A percentile compares a stretch with the other conserved stretches of the same genome.
phyloP scores from a whole-genome alignment of 2,113 vertebrate species.

The Muntiacus reevesi region DNA sequence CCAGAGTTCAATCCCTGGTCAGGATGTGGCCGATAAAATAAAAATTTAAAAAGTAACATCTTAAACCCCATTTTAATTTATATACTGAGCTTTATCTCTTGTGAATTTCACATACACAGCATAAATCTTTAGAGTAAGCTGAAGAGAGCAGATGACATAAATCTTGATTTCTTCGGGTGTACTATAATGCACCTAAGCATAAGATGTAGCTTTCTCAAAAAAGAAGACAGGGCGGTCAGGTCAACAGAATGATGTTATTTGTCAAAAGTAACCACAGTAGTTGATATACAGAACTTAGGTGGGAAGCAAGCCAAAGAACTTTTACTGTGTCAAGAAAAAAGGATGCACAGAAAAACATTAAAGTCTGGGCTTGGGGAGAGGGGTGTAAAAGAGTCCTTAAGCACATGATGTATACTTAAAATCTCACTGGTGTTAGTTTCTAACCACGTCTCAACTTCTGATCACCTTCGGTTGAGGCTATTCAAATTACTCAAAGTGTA shows the following conservation, averaged over 20 bases:
- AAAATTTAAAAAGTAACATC: background rate
- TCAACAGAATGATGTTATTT: background rate
- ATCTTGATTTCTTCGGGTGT: background rate
- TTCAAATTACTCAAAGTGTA: background rate
- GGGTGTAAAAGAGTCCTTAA: background rate
- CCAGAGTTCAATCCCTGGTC: background rate
- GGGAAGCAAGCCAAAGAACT: background rate
- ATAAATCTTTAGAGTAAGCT: conserved; percentile 12
- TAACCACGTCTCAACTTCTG: background rate
- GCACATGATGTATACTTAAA: background rate
- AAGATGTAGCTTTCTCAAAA: background rate
- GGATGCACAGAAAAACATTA: background rate
- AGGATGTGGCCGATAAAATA: background rate
- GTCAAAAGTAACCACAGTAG: background rate
- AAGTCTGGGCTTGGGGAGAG: background rate
- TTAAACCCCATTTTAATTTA: background rate
- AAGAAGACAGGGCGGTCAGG: background rate
- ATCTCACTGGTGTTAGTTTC: background rate
- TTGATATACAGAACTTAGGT: background rate
- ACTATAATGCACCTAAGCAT: background rate
- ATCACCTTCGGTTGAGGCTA: background rate
- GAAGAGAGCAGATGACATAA: background rate
- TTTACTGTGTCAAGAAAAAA: background rate
- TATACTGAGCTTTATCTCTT: background rate
- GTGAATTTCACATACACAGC: background rate